Evolutionary conservation across 1,140 invertebrate genomes (phyloP), one percentile per base, ranked within the genome.

Genomic region (Zaprionus kolodkinae): DNA sequence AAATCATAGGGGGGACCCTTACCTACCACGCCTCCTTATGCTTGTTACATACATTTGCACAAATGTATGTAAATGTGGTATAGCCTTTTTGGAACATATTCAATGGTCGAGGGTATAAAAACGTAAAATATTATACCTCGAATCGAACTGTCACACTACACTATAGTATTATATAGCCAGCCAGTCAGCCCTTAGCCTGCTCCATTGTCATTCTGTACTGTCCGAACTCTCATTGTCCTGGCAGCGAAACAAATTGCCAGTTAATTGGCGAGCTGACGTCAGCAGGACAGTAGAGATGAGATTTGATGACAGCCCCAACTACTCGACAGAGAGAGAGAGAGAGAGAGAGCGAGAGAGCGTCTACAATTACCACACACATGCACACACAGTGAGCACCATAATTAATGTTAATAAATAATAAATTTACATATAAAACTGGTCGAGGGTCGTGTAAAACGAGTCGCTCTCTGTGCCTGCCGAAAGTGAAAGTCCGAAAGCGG

Each of bases 371-470:
- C 62, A 71, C 70, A 57, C 68, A 60, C 62, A 50, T 57, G 62
- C 68, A 60, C 69, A 50, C 63, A 63, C 60, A 64, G 57, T 78
- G 78, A 72, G 73, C 84, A 78, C 85, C 85, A 87, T 87, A 87
- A 87, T 87, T 89, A 89, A 89, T 87, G 84, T 72, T 87, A 87
- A 87, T 87, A 87, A 87, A 87, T 87, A 87, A 87, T 87, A 87
- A 87, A 87, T 87, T 87, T 87, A 88, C 84, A 87, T 87, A 87
- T 70, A 88, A 70, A 76, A 80, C 56, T 72, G 62, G 56, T 27
- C 61, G 72, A 62, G 71, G 27, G 13, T 21, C 52, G 30, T 55
- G 52, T 55, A 55, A 55, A 30, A 55, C 27, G 52, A 55, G 52
- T 13, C 52, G 66, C 63, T 52, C 36, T 21, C 21, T 21, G 21